Base-by-base conservation (phyloP, 2,888 invertebrate species). In the Imbricaverruca yamaguchii region DNA sequence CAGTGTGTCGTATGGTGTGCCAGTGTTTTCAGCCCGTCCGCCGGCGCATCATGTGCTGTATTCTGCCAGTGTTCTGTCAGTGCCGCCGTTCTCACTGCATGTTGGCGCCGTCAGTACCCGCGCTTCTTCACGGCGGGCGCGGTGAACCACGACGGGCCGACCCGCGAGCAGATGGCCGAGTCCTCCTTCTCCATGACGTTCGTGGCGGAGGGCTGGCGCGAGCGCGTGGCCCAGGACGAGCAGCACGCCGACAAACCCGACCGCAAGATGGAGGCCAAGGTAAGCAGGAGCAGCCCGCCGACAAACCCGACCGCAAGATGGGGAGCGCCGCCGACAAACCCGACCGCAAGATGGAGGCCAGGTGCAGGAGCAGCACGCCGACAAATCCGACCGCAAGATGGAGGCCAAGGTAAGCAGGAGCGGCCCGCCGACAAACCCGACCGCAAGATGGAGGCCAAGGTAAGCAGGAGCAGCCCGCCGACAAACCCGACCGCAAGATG, bases 121-220 rank as follows among this genome's bases (percentile, higher is more conserved):
- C 86, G 88, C 83, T 83, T 94, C 2, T 94, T 95, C 87, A 92
- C 94, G 0, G 87, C 88, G 56, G 96, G 97, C 0, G 85, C 89
- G 18, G 90, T 92, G 80, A 91, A 91, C 15, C 91, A 89, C 81
- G 90, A 91, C 82, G 93, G 90, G 13, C 94, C 94, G 0, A 87
- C 89, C 2, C 90, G 90, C 59, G 90, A 90, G 77, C 87, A 88
- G 1, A 90, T 91, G 87, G 89, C 92, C 80, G 90, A 90, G 18
- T 87, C 90, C 0, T 87, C 88, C 25, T 95, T 95, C 85, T 87
- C 87, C 3, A 80, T 86, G 13, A 85, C 84, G 55, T 82, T 86
- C 11, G 84, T 87, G 82, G 89, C 87, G 25, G 85, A 86, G 80
- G 89, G 89, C 25, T 57, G 79, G 79, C 23, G 23, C 23, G 57